Evolutionary conservation across 2,113 vertebrate species (phyloP).

Genomic region (Nyctibius bracteatus): DNA sequence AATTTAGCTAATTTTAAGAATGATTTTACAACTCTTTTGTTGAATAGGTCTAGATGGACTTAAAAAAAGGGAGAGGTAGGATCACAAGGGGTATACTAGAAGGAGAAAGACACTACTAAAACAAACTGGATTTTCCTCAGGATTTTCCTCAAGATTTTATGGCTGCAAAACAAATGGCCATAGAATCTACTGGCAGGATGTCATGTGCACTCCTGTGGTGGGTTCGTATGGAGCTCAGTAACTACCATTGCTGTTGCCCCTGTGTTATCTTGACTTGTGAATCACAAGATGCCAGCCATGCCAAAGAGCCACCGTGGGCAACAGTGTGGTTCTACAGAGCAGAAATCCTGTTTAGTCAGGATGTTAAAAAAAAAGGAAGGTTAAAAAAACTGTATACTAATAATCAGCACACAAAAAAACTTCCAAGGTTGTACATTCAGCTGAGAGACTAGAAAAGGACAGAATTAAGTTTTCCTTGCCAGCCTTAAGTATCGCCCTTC

Average conservation of each 20-base stretch:
- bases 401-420: neutral
- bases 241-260: neutral
- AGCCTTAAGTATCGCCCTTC: neutral
- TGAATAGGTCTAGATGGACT: neutral
- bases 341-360: neutral
- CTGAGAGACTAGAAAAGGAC: neutral
- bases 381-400: neutral
- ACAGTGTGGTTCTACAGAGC: neutral
- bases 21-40: neutral
- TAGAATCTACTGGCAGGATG: neutral
- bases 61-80: neutral
- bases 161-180: neutral
- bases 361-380: neutral
- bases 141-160: neutral
- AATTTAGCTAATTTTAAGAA: neutral
- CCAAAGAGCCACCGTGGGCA: neutral
- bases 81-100: neutral
- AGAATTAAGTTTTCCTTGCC: neutral
- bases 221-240: neutral
- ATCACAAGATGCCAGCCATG: neutral
- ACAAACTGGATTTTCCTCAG: neutral
- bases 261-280: neutral
- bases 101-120: neutral
- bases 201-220: rapidly evolving
- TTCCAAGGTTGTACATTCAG: neutral